Evolutionary conservation across 2,888 invertebrate species (phyloP), one percentile per base, ranked within the genome.

Genomic region (Stegana nigrithorax): DNA sequence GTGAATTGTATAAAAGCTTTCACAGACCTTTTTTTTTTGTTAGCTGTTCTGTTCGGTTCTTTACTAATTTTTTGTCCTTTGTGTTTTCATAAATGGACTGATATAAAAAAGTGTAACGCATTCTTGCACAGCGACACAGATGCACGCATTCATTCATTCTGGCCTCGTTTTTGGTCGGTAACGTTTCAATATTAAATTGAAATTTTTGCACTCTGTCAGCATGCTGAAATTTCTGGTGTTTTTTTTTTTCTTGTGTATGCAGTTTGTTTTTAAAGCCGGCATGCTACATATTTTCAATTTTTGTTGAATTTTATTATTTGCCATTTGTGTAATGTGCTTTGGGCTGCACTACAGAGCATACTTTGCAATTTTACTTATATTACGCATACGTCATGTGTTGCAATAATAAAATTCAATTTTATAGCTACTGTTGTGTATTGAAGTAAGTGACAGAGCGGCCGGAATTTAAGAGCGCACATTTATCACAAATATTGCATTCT

Each of bases 181-280:
- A 55, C 53, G 36, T 32, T 36, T 55, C 36, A 55, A 55, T 36
- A 55, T 55, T 32, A 36, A 55, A 55, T 55, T 32, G 32, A 55
- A 55, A 36, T 55, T 32, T 32, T 55, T 36, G 19, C 19, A 55
- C 36, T 10, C 17, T 19, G 19, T 29, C 26, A 50, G 26, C 26
- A 39, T 39, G 14, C 17, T 39, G 50, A 23, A 23, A 53, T 36
- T 36, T 36, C 14, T 36, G 10, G 10, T 36, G 4, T 36, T 36
- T 3, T 36, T 36, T 3, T 36, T 36, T 39, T 4, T 12, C 39
- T 39, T 39, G 3, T 6, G 39, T 39, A 5, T 39, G 14, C 39
- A 10, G 14, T 39, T 7, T 29, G 29, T 29, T n/a, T n/a, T n/a
- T n/a, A n/a, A n/a, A 29, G 29, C 29, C 29, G 10, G 29, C 29